Conservation (phyloP, 2,888 invertebrate species). For the Bursaphelenchus okinawaensis region DNA sequence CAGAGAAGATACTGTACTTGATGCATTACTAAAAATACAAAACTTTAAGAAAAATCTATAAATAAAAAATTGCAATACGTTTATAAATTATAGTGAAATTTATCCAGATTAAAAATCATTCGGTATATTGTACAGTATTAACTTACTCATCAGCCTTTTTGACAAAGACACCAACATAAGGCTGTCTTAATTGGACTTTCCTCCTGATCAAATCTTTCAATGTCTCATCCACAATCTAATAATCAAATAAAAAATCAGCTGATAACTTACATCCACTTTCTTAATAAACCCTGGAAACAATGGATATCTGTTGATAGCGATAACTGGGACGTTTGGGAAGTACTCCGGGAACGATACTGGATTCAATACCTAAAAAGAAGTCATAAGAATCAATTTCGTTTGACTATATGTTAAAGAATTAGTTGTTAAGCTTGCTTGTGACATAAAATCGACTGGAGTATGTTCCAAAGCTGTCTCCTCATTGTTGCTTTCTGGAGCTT, state of each 20-base stretch:
- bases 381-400: conserved; percentile 1
- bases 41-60: conserved; percentile 6
- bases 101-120: too few species aligned
- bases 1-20: conserved; percentile 75
- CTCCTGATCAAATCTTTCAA: conserved; percentile 82
- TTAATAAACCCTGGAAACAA: conserved; percentile 97
- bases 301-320: conserved; percentile 87
- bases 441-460: conserved; percentile 1
- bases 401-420: not conserved
- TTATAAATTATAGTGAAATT: too few species aligned
- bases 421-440: conserved; percentile 14
- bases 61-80: not conserved
- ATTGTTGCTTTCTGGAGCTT: not conserved
- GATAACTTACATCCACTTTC: conserved; percentile 74
- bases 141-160: conserved; percentile 77
- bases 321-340: conserved; percentile 90
- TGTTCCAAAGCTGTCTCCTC: not conserved
- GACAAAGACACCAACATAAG: conserved; percentile 92
- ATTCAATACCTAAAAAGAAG: not conserved
- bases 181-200: conserved; percentile 89
- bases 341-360: conserved; percentile 76
- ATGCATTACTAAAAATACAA: conserved; percentile 64
- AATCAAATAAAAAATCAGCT: not conserved
- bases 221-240: conserved; percentile 71
- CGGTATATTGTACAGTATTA: not conserved